These are phyloP conservation scores for Drosophila putrida DNA, from an alignment of 2,888 invertebrate species.

Conservation along the genomic window DNA sequence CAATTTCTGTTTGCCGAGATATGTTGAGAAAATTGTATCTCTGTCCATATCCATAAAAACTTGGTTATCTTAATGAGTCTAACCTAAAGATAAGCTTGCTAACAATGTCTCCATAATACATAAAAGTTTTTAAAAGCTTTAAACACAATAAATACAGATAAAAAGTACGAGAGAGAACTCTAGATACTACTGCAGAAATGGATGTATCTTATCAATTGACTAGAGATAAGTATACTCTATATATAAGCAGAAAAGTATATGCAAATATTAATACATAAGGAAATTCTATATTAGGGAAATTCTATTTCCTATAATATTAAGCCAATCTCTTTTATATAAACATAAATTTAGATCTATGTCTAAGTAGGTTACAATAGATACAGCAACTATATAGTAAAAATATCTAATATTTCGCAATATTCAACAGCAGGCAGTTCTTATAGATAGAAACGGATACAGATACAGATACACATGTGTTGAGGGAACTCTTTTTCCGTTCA, in stretches of 20 bases:
- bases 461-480: conserved; percentile 3
- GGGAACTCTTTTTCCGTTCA: not conserved
- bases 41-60: not conserved
- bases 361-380: conserved; percentile 2
- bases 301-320: not conserved
- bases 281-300: not conserved
- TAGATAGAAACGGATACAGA: not conserved
- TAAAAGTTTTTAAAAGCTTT: not conserved
- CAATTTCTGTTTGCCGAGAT: not conserved
- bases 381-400: not conserved
- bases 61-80: not conserved
- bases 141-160: not conserved
- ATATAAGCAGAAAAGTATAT: not conserved
- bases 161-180: not conserved
- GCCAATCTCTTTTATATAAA: not conserved
- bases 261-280: not conserved
- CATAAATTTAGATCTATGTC: not conserved
- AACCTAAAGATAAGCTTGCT: conserved; percentile 11
- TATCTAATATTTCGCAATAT: conserved; percentile 6
- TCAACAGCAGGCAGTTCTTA: not conserved
- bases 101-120: not conserved
- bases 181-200: not conserved
- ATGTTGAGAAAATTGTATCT: not conserved
- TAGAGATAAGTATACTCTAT: too few relatives aligned
- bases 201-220: conserved; percentile 8